Base-by-base conservation (phyloP, 2,113 vertebrate genomes). In the Poecilia latipinna region DNA sequence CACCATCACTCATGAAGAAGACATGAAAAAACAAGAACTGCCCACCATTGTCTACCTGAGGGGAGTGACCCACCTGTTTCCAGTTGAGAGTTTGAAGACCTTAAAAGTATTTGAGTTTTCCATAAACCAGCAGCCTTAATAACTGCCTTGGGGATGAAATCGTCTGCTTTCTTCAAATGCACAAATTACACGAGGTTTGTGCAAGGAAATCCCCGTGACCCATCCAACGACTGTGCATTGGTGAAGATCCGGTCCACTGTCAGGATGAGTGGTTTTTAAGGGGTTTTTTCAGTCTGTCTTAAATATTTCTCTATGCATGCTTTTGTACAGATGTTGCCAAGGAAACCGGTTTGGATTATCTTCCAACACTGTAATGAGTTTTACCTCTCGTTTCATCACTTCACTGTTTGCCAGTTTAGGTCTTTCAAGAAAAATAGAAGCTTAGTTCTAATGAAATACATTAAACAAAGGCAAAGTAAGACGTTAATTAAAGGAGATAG, bases 341-440 rank as follows among this genome's bases (percentile, higher is more conserved):
- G 51, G 51, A 57, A 57, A 57, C 51, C 8, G 3, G 22, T n/a
- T n/a, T 79, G 72, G 57, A 86, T 86, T 75, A 78, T 65, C 29
- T 68, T 62, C 67, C 51, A 72, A 61, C 54, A 76, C 26, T 48
- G 44, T 48, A 61, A 57, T 19, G 17, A 51, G 28, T 77, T 86
- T 68, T 79, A 62, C 57, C 63, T 85, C 61, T 28, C 28, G 51
- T 39, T 80, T 85, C 60, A 82, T 82, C 65, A 63, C 65, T 83
- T 82, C 31, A 44, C 54, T 28, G 64, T 74, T 42, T 62, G 48
- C 44, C 68, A 61, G 37, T 74, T 48, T n/a, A 74, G 28, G 62
- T 68, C 73, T n/a, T 77, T 48, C 15, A 48, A 60, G 74, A 65
- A 28, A 71, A 32, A 78, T 15, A 31, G 37, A 72, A 69, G 28